phyloP scores from a whole-genome alignment of 2,888 invertebrate genomes.

The Crocallis elinguaria region DNA sequence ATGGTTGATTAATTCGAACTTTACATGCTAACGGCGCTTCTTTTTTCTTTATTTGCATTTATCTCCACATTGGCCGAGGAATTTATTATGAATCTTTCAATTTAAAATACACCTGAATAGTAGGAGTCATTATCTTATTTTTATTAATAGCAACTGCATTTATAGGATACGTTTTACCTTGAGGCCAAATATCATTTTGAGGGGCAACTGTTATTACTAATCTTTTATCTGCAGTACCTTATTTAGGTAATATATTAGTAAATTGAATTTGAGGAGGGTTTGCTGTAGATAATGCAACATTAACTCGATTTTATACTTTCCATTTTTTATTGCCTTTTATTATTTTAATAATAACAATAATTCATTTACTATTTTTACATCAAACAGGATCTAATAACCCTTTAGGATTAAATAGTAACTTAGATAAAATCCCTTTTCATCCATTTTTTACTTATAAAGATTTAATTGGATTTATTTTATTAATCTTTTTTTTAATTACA shows the following conservation, averaged over 20 bases:
- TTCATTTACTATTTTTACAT: slow-evolving; percentile 88
- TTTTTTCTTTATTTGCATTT: slow-evolving; percentile 89
- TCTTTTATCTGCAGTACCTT: no score
- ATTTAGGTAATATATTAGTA: no score
- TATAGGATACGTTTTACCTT: slow-evolving; percentile 91
- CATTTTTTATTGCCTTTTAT: slow-evolving; percentile 91
- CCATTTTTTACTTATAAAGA: no score
- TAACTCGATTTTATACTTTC: slow-evolving; percentile 91
- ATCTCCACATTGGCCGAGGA: slow-evolving; percentile 88
- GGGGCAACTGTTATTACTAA: no score
- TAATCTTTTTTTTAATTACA: no score
- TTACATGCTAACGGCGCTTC: slow-evolving; percentile 90
- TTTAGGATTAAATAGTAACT: slow-evolving; percentile 86
- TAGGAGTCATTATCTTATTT: slow-evolving; percentile 88
- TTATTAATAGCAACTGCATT: slow-evolving; percentile 89
- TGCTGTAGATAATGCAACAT: slow-evolving; percentile 89
- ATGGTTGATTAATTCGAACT: slow-evolving; percentile 86
- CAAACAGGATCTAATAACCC: slow-evolving; percentile 88
- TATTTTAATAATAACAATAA: slow-evolving; percentile 84
- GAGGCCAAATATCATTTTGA: slow-evolving; percentile 93
- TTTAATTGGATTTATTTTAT: no score
- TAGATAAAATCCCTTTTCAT: slow-evolving; percentile 89
- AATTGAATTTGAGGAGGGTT: no score
- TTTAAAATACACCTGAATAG: slow-evolving; percentile 85
- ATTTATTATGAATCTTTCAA: slow-evolving; percentile 79